Evolutionary conservation across 2,797 vertebrate genomes (phyloP), one percentile per base, ranked within the genome.

Genomic region (Spinibarbus caldwelli): DNA sequence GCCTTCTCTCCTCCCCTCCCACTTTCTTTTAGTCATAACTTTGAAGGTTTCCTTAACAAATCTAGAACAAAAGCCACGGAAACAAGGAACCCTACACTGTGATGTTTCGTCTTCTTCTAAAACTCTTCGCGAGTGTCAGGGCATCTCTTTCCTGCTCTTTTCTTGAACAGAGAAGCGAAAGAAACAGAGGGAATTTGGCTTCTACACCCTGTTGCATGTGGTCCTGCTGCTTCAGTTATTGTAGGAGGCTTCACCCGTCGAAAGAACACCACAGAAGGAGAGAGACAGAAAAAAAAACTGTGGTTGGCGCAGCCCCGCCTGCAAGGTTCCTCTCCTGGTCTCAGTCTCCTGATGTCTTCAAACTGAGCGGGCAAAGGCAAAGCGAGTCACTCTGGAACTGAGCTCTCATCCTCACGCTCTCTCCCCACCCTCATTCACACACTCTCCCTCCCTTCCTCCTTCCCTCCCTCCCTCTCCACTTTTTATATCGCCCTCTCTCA

Each of bases 171-270:
- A 76, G 78, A 59, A 26, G 75, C 62, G 34, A 64, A 38, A 17
- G 52, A 70, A 73, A 49, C 29, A 19, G 73, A 82, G 43, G 23
- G 88, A 94, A 91, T 92, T 93, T 93, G 90, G 90, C 88, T 93
- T 87, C 88, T 92, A 92, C 92, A 94, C 94, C 94, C 95, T 96
- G 94, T 96, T 96, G 95, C 93, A 95, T 95, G 93, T 93, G 93
- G 91, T 87, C 90, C 90, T 89, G 62, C 85, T 78, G 91, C 88
- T 90, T 93, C 90, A 90, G 91, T 90, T 89, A 90, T 85, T 89
- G 92, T 89, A n/a, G 88, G 88, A 92, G 91, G 91, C 93, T 90
- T 90, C 88, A 90, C 87, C 85, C 89, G 86, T 89, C 87, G 92
- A 89, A 85, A 66, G 62, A 87, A 64, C 77, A 54, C 83, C 68